A percentile compares a stretch with the other conserved stretches of the same genome.
Conservation (phyloP, 30 jellyfish, hydroid and myxozoan genomes). For the Sanderia malayensis region DNA sequence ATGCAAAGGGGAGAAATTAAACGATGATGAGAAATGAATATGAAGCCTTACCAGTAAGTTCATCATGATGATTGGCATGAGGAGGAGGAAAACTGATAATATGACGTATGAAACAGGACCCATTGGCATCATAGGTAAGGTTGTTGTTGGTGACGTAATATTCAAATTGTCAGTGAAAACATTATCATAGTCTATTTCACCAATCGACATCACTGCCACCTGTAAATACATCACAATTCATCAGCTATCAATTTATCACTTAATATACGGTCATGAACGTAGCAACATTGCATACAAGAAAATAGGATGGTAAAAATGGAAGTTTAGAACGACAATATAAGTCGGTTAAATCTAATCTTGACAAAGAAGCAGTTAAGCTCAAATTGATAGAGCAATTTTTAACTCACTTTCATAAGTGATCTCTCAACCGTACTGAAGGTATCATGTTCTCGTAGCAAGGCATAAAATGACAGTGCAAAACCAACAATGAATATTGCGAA, state of each 20-base stretch:
- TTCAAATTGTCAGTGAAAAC: conserved; percentile 40
- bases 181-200: conserved; percentile 74
- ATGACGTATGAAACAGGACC: conserved; percentile 56
- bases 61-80: conserved; percentile 86
- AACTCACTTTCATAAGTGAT: conserved; percentile 62
- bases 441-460: conserved; percentile 51
- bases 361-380: no score
- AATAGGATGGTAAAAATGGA: no score
- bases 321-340: no score
- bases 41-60: conserved; percentile 89
- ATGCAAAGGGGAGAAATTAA: no score
- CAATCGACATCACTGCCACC: conserved; percentile 84
- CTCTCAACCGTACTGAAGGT: conserved; percentile 70
- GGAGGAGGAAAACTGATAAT: conserved; percentile 61
- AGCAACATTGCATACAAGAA: no score
- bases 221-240: background rate
- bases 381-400: no score
- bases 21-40: no score
- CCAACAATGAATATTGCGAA: conserved; percentile 80
- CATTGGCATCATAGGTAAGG: conserved; percentile 47
- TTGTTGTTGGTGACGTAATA: conserved; percentile 11
- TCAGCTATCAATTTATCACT: no score
- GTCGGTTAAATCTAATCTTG: no score
- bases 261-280: no score
- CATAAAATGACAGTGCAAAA: conserved; percentile 79